These are phyloP conservation scores for Gymnarchus niloticus DNA, from an alignment of 2,113 vertebrate species.

Conservation along the genomic window DNA sequence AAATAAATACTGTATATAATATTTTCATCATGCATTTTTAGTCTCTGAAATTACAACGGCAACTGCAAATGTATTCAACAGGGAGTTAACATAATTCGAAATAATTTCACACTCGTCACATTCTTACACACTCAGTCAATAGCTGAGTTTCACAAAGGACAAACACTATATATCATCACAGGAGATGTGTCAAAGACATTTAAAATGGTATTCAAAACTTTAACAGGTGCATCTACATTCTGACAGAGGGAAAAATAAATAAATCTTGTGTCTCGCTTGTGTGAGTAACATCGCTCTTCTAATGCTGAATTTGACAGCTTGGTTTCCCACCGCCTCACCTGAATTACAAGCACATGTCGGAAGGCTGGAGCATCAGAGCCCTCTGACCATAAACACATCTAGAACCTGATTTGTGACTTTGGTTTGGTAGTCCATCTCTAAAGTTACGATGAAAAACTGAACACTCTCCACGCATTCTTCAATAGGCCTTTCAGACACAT, in stretches of 20 bases:
- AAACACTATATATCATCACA: background rate
- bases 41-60: background rate
- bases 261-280: background rate
- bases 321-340: background rate
- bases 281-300: background rate
- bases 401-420: background rate
- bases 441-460: background rate
- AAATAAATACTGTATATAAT: constrained; percentile 3
- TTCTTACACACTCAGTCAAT: background rate
- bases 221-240: background rate
- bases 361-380: background rate
- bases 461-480: background rate
- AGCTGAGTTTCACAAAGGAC: background rate
- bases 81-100: too few relatives aligned
- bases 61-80: background rate
- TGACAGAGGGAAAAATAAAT: background rate
- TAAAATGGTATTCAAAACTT: background rate
- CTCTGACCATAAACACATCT: background rate
- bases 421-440: background rate
- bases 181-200: background rate
- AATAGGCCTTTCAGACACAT: background rate
- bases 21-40: background rate
- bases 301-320: background rate
- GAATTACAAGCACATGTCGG: background rate
- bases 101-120: too few relatives aligned